Base-by-base conservation (phyloP, 2,888 invertebrate genomes). In the Epinotia bilunana region DNA sequence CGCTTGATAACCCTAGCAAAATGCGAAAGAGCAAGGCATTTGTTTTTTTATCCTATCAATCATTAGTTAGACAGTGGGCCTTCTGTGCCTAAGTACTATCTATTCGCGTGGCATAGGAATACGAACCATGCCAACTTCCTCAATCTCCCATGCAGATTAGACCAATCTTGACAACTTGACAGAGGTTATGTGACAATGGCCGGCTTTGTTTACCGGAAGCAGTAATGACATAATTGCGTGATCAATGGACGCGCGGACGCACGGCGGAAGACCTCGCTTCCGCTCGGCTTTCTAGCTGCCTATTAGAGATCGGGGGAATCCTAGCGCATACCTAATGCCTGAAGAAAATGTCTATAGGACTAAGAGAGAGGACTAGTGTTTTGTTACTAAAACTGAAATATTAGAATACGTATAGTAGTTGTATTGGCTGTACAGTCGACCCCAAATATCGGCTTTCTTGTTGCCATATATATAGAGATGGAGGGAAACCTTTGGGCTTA, bases 121-220 rank as follows among this genome's bases (percentile, higher is more conserved):
- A 64, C 49, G 67, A 57, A 39, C 11, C 39, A 20, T 5, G 18
- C n/a, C 9, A 46, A 64, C 49, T 64, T 64, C 61, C 43, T 46
- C 12, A 23, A 46, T 57, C 39, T 18, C 28, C 23, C 9, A 65
- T 68, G 55, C 39, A 68, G 33, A 68, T 68, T 60, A 60, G 46
- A 6, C 1, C 16, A 12, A 58, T 28, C 60, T 58, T 60, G 69
- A 46, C 58, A 58, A 68, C 43, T 11, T 23, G 58, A 23, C 58
- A 58, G 58, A 69, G 68, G 58, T 58, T 58, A 69, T 16, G 1
- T 3, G 20, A 69, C 69, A 69, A 68, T 68, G 20, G 39, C 43
- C 58, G 57, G 6, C 57, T 43, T 58, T 69, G 69, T 68, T 57
- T 39, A 57, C 68, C 69, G 69, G 69, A 69, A 69, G 69, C 58